Conservation (phyloP, 1,140 invertebrate genomes). For the Leptinotarsa lineolata region DNA sequence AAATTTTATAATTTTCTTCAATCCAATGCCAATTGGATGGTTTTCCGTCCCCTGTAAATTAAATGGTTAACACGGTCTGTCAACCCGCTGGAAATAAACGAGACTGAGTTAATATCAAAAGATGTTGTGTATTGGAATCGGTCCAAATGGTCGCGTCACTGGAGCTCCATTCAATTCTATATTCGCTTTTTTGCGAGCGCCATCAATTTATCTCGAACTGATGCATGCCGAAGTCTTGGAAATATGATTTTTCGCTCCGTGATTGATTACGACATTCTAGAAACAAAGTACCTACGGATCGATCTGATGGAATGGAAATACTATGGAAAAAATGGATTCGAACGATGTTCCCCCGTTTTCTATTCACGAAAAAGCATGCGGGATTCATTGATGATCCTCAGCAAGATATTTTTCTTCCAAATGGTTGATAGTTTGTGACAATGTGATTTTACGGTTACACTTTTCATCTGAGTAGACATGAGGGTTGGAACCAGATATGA, state of each 20-base stretch:
- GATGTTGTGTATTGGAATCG: background rate
- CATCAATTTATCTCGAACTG: background rate
- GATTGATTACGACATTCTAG: background rate
- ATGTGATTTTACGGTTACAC: no score
- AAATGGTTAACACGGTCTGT: background rate
- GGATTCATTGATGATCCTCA: no score
- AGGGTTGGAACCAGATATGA: accelerated
- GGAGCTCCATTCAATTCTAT: background rate
- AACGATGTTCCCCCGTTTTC: no score
- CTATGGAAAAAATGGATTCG: background rate
- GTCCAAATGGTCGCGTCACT: background rate
- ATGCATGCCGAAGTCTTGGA: background rate
- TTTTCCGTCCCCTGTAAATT: background rate
- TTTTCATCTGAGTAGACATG: no score
- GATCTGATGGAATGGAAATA: background rate
- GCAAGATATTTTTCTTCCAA: no score
- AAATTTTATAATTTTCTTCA: no score
- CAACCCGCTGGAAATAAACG: background rate
- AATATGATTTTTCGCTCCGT: background rate
- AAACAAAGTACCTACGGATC: background rate
- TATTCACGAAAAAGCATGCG: no score
- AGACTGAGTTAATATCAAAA: background rate
- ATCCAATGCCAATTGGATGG: background rate
- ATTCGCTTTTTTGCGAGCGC: background rate
- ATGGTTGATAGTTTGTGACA: no score